Conservation (phyloP, 1,140 invertebrate species). For the Nixonia krombeini region DNA sequence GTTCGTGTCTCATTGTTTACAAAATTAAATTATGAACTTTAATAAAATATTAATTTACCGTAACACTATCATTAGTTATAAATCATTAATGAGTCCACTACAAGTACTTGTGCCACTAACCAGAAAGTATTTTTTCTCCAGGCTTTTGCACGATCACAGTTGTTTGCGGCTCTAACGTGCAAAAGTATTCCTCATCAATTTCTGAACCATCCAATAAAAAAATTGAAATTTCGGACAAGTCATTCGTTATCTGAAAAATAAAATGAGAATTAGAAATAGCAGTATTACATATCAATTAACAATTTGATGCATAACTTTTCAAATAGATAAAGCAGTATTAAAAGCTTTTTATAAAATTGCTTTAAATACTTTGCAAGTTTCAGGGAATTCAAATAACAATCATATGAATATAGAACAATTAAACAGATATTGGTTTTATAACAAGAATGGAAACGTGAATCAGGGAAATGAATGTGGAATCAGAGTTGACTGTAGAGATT, state of each 20-base stretch:
- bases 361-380: too few relatives aligned
- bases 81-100: too few relatives aligned
- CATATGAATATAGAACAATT: not conserved
- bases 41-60: too few relatives aligned
- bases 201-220: constrained; percentile 79
- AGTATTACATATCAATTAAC: not conserved
- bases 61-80: too few relatives aligned
- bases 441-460: constrained; percentile 2
- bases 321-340: not conserved
- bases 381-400: too few relatives aligned
- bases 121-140: constrained; percentile 77
- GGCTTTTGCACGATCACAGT: constrained; percentile 77
- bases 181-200: constrained; percentile 83
- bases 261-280: not conserved
- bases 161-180: constrained; percentile 80
- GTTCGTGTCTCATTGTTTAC: too few relatives aligned
- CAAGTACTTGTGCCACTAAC: constrained; percentile 69
- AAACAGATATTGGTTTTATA: not conserved
- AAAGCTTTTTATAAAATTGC: not conserved
- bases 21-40: too few relatives aligned
- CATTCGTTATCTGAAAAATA: constrained; percentile 53
- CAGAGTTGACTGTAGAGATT: constrained; percentile 15
- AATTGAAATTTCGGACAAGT: constrained; percentile 62
- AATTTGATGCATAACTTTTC: not conserved
- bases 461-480: constrained; percentile 5